Conservation (phyloP, 2,888 invertebrate species). For the Drosophila cracens region DNA sequence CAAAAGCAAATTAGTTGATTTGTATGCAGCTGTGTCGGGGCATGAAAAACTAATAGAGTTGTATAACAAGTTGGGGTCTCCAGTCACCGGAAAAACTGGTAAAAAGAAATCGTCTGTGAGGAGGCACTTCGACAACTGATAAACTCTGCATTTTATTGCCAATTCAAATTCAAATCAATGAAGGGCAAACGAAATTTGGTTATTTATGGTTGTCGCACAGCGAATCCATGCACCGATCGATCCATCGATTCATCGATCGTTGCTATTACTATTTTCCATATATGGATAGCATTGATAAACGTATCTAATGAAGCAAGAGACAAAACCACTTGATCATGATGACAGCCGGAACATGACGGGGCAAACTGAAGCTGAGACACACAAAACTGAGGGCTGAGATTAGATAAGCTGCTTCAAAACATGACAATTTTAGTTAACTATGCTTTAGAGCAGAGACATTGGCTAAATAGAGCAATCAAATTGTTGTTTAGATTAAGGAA, state of each 20-base stretch:
- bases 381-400: conserved; percentile 21
- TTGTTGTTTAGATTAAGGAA: conserved; percentile 20
- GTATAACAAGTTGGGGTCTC: conserved; percentile 66
- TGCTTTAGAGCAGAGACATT: conserved; percentile 6
- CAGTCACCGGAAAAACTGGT: conserved; percentile 54
- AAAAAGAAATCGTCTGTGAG: conserved; percentile 46
- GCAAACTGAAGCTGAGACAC: conserved; percentile 1
- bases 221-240: conserved; percentile 25
- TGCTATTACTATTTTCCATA: conserved; percentile 34
- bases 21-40: conserved; percentile 57
- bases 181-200: conserved; percentile 43
- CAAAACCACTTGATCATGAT: conserved; percentile 23
- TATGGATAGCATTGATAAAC: conserved; percentile 53
- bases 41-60: conserved; percentile 73
- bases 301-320: conserved; percentile 35
- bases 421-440: conserved; percentile 18
- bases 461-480: conserved; percentile 49
- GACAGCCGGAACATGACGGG: conserved; percentile 13
- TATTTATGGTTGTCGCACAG: conserved; percentile 44
- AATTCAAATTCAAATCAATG: conserved; percentile 69
- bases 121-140: conserved; percentile 67
- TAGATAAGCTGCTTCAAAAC: conserved; percentile 34
- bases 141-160: conserved; percentile 74
- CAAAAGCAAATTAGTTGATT: conserved; percentile 71
- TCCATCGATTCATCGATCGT: conserved; percentile 29